Percentiles rank a stretch among this genome's conserved stretches.
Conservation (phyloP, 2,113 vertebrate genomes). For the Irena cyanogastra region DNA sequence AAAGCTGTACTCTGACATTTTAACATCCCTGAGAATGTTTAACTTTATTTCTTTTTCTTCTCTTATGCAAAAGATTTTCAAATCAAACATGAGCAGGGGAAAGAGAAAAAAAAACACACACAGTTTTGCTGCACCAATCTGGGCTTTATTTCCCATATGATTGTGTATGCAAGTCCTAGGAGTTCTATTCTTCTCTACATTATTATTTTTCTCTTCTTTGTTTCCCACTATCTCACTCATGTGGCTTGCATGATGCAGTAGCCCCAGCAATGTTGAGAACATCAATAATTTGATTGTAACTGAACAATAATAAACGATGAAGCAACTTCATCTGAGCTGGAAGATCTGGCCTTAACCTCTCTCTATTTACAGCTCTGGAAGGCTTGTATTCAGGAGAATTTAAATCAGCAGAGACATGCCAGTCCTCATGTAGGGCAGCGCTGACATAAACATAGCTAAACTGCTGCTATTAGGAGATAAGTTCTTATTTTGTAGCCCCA, state of each 20-base stretch:
- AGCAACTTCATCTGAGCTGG: conserved; percentile 14
- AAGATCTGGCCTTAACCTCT: conserved; percentile 48
- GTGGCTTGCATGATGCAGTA: background rate
- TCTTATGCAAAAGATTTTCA: conserved; percentile 4
- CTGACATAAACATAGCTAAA: conserved; percentile 42
- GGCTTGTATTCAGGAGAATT: conserved; percentile 31
- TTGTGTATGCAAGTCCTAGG: background rate
- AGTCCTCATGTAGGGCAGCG: background rate
- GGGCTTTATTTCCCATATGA: background rate
- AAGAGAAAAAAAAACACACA: background rate
- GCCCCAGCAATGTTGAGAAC: background rate
- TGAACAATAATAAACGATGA: conserved; percentile 20
- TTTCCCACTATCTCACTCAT: conserved; percentile 16
- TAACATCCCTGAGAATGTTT: conserved; percentile 40
- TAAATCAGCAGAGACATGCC: conserved; percentile 7
- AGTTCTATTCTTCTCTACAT: background rate
- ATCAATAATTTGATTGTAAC: conserved; percentile 29
- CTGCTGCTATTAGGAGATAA: conserved; percentile 63
- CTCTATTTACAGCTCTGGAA: conserved; percentile 8
- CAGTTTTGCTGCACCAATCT: background rate
- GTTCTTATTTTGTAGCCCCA: conserved; percentile 45
- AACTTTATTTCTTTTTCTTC: conserved; percentile 34
- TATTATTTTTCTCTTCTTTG: conserved; percentile 40
- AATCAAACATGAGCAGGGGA: background rate
- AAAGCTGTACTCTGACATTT: conserved; percentile 67